A percentile compares a stretch with the other conserved stretches of the same genome.
These are phyloP conservation scores for Acipenser oxyrinchus DNA, from an alignment of 2,797 vertebrate species.

Conservation along the genomic window DNA sequence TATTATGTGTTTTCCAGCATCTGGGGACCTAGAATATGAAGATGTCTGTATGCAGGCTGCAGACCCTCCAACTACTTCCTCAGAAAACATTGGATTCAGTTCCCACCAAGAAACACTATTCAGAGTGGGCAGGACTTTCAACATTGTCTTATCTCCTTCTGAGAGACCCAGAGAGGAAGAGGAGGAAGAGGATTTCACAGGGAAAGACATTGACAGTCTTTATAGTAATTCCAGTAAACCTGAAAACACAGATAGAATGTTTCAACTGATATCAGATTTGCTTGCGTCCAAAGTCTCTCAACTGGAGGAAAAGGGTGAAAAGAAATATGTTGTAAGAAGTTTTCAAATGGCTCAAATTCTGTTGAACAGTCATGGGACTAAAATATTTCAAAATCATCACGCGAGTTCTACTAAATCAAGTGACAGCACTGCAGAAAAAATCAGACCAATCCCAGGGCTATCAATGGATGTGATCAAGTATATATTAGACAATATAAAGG, in stretches of 20 bases:
- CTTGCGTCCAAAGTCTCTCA: slow-evolving; percentile 10
- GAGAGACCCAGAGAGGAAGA: no score
- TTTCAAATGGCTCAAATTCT: slow-evolving; percentile 14
- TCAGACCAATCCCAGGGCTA: background rate
- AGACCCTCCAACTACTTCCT: no score
- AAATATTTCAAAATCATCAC: slow-evolving; percentile 1
- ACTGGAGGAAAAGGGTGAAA: background rate
- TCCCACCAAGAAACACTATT: no score
- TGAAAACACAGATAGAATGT: background rate
- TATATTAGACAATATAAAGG: background rate
- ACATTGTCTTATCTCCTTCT: no score
- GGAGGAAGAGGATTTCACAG: no score
- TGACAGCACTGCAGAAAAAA: background rate
- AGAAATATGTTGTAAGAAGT: slow-evolving; percentile 7
- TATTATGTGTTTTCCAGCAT: no score
- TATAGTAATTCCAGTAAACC: no score
- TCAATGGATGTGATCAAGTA: background rate
- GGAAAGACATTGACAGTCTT: no score
- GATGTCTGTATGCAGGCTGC: no score
- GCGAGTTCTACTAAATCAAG: background rate
- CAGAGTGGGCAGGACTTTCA: no score
- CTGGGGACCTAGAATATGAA: no score
- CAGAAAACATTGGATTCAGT: no score
- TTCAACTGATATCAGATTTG: slow-evolving; percentile 6
- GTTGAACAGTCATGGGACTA: slow-evolving; percentile 3